phyloP scores from a whole-genome alignment of 2,797 vertebrate species.

The Sebastolobus altivelis region DNA sequence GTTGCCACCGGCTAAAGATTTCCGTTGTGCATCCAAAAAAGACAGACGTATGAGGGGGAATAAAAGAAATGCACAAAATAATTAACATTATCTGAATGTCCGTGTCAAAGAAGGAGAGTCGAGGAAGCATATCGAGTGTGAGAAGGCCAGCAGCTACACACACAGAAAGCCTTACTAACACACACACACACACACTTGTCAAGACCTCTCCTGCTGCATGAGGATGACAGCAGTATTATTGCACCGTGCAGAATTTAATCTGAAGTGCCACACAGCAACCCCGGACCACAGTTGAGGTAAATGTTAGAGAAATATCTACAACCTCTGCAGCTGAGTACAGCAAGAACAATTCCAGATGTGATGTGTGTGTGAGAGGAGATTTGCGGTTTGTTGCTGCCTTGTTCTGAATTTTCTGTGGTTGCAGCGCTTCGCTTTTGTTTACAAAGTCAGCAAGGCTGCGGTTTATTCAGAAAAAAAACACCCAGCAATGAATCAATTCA shows the following conservation, averaged over 20 bases:
- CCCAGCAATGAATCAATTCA: constrained; percentile 43
- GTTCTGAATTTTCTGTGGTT: constrained; percentile 42
- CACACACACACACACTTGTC: constrained; percentile 43
- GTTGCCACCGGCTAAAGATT: constrained; percentile 50
- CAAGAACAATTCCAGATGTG: constrained; percentile 72
- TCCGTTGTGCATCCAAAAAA: constrained; percentile 43
- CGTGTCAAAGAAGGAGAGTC: constrained; percentile 7
- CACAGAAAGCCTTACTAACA: background rate
- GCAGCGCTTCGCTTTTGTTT: constrained; percentile 48
- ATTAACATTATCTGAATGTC: constrained; percentile 20
- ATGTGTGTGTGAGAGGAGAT: constrained; percentile 33
- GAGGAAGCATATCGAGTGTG: constrained; percentile 13
- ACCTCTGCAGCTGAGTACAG: constrained; percentile 41
- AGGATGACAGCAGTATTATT: constrained; percentile 69
- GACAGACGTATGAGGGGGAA: constrained; percentile 1
- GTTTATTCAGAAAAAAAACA: constrained; percentile 36
- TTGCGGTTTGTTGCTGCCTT: constrained; percentile 31
- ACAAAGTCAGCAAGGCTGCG: constrained; percentile 57
- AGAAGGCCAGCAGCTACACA: constrained; percentile 36
- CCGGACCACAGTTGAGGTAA: constrained; percentile 58
- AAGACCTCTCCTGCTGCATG: constrained; percentile 41
- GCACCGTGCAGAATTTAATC: constrained; percentile 70
- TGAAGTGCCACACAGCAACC: constrained; percentile 70
- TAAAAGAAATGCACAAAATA: constrained; percentile 32
- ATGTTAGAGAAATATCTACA: constrained; percentile 58